Percentiles rank a stretch among this genome's conserved stretches.
Conservation (phyloP, 92 coral and sea anemone genomes). For the Isaurus tuberculatus region DNA sequence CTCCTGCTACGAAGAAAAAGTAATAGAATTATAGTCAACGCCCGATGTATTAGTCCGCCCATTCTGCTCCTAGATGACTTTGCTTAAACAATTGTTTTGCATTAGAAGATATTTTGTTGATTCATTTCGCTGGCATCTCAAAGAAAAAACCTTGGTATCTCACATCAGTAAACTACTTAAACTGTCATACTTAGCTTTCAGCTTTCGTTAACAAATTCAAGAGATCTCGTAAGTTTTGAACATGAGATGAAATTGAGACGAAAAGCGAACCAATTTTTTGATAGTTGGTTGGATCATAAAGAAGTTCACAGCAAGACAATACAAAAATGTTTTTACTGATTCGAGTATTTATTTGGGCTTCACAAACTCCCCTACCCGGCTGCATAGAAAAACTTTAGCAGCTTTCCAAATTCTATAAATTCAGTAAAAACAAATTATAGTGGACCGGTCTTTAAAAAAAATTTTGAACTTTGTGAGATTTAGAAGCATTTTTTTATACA, state of each 20-base stretch:
- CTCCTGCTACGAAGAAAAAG: not conserved
- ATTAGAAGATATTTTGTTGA: not conserved
- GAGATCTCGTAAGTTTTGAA: too few species aligned
- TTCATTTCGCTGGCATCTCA: slow-evolving; percentile 1
- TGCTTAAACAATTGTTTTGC: slow-evolving; percentile 34
- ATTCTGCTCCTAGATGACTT: slow-evolving; percentile 11
- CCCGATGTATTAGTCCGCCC: not conserved
- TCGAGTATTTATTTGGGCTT: not conserved
- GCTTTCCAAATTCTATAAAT: not conserved
- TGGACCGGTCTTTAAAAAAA: not conserved
- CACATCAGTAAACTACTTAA: not conserved
- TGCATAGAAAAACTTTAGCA: not conserved
- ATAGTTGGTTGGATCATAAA: too few species aligned
- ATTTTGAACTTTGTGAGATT: not conserved
- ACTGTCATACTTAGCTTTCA: not conserved
- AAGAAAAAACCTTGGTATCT: not conserved
- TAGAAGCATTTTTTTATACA: not conserved
- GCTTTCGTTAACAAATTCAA: too few species aligned
- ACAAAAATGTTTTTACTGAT: not conserved
- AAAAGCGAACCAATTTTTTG: too few species aligned
- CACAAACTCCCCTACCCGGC: not conserved
- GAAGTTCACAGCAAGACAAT: not conserved
- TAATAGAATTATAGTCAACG: slow-evolving; percentile 11
- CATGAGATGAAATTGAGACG: too few species aligned
- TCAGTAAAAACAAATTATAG: not conserved